Evolutionary conservation across 2,888 invertebrate species (phyloP).

Genomic region (Archips crataeganus): DNA sequence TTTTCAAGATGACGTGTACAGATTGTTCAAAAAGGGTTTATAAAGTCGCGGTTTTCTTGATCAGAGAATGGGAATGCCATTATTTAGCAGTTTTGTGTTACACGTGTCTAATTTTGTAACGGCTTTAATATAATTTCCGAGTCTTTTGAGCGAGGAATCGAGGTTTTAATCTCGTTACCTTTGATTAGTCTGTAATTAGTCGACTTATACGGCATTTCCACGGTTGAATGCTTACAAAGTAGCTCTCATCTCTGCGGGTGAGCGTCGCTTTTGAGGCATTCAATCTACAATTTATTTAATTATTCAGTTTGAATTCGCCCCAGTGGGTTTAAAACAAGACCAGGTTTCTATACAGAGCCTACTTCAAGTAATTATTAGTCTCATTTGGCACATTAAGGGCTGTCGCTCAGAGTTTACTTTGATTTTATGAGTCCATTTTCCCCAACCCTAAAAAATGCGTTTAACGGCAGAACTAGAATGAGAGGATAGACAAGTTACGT

Average conservation of each 20-base stretch:
- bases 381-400: no score
- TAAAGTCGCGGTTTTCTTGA: background rate
- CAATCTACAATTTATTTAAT: conserved; percentile 2
- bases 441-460: no score
- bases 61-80: background rate
- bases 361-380: background rate
- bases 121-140: conserved; percentile 7
- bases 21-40: background rate
- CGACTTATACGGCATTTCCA: background rate
- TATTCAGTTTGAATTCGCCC: background rate
- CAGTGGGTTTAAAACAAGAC: background rate
- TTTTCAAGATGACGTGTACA: background rate
- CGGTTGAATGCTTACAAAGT: conserved; percentile 7
- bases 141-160: background rate
- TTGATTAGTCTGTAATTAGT: conserved; percentile 11
- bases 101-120: background rate
- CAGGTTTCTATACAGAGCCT: background rate
- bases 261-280: background rate
- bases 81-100: background rate
- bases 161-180: conserved; percentile 12
- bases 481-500: no score
- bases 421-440: no score
- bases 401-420: no score
- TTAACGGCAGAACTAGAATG: no score
- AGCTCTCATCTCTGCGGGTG: background rate